Percentiles rank a stretch among this genome's conserved stretches.
These are phyloP conservation scores for Zeuzera pyrina DNA, from an alignment of 2,888 invertebrate genomes.

Conservation along the genomic window DNA sequence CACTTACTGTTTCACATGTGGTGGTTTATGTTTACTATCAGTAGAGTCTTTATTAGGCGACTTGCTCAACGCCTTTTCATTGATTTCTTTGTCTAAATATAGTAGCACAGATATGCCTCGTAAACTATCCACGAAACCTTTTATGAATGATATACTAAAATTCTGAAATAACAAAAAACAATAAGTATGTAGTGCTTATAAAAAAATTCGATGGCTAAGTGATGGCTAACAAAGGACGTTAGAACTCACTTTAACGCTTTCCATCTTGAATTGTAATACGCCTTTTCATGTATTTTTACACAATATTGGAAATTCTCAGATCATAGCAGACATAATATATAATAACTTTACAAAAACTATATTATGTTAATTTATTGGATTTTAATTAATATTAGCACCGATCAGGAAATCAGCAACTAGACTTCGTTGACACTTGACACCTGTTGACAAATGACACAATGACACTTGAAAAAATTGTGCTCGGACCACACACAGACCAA, in stretches of 20 bases:
- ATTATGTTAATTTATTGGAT: too few species aligned
- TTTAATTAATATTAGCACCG: too few species aligned
- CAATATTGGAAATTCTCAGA: too few species aligned
- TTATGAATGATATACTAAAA: slow-evolving; percentile 76
- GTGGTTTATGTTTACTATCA: slow-evolving; percentile 52
- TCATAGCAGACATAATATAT: too few species aligned
- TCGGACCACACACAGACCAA: too few species aligned
- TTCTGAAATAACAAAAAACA: slow-evolving; percentile 66
- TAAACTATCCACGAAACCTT: slow-evolving; percentile 85
- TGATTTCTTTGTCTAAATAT: slow-evolving; percentile 85
- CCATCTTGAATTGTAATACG: slow-evolving; percentile 34
- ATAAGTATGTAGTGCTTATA: not conserved
- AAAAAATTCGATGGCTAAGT: too few species aligned
- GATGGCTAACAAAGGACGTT: slow-evolving; percentile 3
- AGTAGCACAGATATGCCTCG: slow-evolving; percentile 83
- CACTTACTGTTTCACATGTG: slow-evolving; percentile 68
- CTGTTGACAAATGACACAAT: too few species aligned
- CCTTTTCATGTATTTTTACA: too few species aligned
- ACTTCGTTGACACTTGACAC: too few species aligned
- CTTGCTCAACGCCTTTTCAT: slow-evolving; percentile 73
- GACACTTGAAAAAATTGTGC: too few species aligned
- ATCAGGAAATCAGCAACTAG: too few species aligned
- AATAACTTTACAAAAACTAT: too few species aligned
- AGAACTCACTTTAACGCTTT: slow-evolving; percentile 40
- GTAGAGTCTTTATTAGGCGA: slow-evolving; percentile 65